Evolutionary conservation across 2,797 vertebrate genomes (phyloP), one percentile per base, ranked within the genome.

Genomic region (Coendou prehensilis): DNA sequence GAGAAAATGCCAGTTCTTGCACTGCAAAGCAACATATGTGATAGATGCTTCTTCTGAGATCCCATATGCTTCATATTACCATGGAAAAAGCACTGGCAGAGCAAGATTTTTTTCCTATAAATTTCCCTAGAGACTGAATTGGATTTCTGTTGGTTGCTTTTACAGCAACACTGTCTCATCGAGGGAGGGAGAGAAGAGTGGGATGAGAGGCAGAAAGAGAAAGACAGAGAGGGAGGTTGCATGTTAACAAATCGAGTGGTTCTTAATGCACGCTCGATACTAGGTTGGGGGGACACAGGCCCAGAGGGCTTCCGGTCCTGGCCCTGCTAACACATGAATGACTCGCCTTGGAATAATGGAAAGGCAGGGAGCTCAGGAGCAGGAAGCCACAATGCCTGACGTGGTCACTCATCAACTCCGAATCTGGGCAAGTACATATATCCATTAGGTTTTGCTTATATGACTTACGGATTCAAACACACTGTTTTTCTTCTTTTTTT

Each of bases 31-130:
- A 93, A 81, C 97, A 97, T 97, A 95, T 97, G 97, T 97, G 96
- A 97, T 97, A 93, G 97, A 96, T 97, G 95, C 96, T 88, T 92
- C 96, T 97, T 95, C 96, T 92, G 96, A 98, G 93, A 94, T 93
- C 95, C 97, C 97, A 94, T 96, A 97, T 94, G 96, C 85, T 93
- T 96, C 95, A 82, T 87, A 97, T 95, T 97, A 94, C 95, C 91
- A 93, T 94, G 94, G 96, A 93, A 95, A 95, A 97, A 97, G 86
- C 93, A 96, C 91, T 90, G 94, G 94, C 96, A 91, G 79, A 93
- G 97, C 90, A 93, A 93, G 82, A 92, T n/a, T 89, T 96, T 97
- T 91, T 97, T 92, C 95, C 94, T 93, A 54, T 95, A 97, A 97
- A 97, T 98, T 97, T 98, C 96, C 94, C 94, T 61, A 64, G 94